phyloP scores from a whole-genome alignment of 2,113 vertebrate genomes.

The Nymphicus hollandicus region DNA sequence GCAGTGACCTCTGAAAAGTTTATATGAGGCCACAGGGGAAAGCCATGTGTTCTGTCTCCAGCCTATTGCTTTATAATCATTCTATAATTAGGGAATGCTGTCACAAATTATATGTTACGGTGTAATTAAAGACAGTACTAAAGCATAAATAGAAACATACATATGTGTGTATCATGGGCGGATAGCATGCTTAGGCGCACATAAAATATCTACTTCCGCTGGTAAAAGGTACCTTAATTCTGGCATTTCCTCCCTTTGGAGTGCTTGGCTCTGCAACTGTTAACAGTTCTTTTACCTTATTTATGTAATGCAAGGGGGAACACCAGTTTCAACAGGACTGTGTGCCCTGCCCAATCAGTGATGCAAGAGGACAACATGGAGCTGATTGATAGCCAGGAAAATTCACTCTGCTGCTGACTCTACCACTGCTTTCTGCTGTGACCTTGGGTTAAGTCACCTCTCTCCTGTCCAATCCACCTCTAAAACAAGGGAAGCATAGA shows the following conservation, averaged over 20 bases:
- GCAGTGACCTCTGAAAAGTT: neutral
- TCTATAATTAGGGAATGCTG: neutral
- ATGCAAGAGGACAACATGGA: fast-evolving
- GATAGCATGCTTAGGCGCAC: neutral
- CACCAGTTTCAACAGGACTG: neutral
- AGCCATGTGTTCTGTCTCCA: neutral
- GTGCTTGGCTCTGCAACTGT: neutral
- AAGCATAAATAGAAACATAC: neutral
- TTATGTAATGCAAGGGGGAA: neutral
- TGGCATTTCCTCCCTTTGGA: neutral
- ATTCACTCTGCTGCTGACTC: neutral
- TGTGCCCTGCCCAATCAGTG: neutral
- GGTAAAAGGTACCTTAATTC: neutral
- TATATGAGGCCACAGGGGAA: neutral
- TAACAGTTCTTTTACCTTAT: neutral
- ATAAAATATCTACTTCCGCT: neutral
- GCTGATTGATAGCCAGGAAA: neutral
- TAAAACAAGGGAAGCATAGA: neutral
- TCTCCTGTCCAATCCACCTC: neutral
- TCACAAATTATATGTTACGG: neutral
- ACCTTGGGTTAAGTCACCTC: neutral
- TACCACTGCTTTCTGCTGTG: neutral
- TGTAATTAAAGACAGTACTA: neutral
- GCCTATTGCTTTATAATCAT: neutral
- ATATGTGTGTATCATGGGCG: neutral